Conservation (phyloP, 2,113 vertebrate species). For the Atractosteus spatula region DNA sequence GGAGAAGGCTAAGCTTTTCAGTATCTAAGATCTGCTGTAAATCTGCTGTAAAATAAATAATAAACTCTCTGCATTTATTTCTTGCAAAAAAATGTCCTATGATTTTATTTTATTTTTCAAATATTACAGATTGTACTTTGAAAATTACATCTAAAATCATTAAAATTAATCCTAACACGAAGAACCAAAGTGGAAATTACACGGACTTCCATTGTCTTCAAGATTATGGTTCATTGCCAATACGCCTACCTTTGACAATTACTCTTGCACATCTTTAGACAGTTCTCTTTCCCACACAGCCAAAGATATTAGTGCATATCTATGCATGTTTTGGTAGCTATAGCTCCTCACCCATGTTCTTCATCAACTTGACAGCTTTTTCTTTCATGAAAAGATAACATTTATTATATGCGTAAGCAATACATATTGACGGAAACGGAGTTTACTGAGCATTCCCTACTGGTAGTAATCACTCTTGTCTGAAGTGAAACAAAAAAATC, state of each 20-base stretch:
- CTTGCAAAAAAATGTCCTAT: too few relatives aligned
- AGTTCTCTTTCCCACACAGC: slow-evolving; percentile 43
- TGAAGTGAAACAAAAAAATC: slow-evolving; percentile 57
- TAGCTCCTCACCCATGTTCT: slow-evolving; percentile 75
- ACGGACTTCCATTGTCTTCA: too few relatives aligned
- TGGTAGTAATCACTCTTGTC: slow-evolving; percentile 72
- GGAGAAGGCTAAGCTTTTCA: too few relatives aligned
- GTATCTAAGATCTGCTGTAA: too few relatives aligned
- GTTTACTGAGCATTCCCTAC: slow-evolving; percentile 58
- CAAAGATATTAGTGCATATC: slow-evolving; percentile 72
- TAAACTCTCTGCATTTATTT: too few relatives aligned
- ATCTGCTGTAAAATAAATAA: too few relatives aligned
- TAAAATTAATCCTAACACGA: too few relatives aligned
- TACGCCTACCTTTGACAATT: slow-evolving; percentile 52
- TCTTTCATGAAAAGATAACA: slow-evolving; percentile 67
- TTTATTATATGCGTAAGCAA: slow-evolving; percentile 73
- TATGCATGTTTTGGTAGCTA: slow-evolving; percentile 69
- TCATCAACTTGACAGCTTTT: slow-evolving; percentile 79
- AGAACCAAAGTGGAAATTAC: too few relatives aligned
- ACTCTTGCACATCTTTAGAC: slow-evolving; percentile 48
- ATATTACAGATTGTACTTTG: too few relatives aligned
- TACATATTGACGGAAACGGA: slow-evolving; percentile 67
- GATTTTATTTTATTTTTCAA: too few relatives aligned
- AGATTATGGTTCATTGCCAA: slow-evolving; percentile 16
- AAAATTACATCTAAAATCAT: too few relatives aligned